A percentile compares a stretch with the other conserved stretches of the same genome.
Evolutionary conservation across 2,113 vertebrate species (phyloP).

Genomic region (Halcyon malimbica): DNA sequence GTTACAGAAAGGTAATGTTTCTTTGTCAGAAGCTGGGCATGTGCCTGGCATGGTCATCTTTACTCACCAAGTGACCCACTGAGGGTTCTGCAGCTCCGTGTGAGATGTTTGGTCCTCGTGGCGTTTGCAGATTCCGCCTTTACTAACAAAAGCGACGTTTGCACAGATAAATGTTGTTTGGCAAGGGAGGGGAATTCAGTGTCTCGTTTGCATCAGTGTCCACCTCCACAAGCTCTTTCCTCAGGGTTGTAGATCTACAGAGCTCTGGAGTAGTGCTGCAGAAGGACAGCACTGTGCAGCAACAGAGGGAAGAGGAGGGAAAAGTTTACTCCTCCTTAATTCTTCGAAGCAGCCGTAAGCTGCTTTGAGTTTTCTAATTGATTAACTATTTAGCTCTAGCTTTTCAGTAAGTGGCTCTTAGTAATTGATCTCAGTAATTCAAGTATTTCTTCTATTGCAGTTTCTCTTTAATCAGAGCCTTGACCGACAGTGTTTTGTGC

Average conservation of each 20-base stretch:
- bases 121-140: not conserved
- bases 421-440: not conserved
- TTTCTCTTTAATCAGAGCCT: not conserved
- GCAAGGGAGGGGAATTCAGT: too few species aligned
- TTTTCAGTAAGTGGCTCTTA: not conserved
- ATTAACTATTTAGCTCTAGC: not conserved
- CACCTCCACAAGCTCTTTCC: not conserved
- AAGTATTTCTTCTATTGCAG: not conserved
- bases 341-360: accelerated
- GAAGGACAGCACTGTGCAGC: not conserved
- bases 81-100: not conserved
- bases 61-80: not conserved
- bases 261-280: not conserved
- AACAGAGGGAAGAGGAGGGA: not conserved
- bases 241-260: not conserved
- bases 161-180: not conserved
- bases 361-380: not conserved
- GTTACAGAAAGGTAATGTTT: not conserved
- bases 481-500: not conserved
- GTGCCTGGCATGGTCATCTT: accelerated
- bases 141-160: not conserved
- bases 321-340: not conserved
- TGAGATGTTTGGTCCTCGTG: not conserved
- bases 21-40: not conserved
- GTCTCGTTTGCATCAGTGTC: not conserved